Conservation (phyloP, 2,113 vertebrate species). For the Corapipo altera region DNA sequence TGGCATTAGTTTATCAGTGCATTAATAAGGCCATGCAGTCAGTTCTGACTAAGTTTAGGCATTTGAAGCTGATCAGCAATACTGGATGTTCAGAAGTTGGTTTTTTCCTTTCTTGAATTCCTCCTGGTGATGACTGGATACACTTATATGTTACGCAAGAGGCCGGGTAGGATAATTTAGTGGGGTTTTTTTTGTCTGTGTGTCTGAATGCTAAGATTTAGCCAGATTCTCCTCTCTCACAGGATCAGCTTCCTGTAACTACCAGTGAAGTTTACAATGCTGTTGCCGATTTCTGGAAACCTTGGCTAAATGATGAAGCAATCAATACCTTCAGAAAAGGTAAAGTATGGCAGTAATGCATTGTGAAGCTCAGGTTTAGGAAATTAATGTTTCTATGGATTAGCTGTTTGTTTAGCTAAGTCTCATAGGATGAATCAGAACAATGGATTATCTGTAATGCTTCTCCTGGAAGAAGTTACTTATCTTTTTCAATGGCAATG, state of each 20-base stretch:
- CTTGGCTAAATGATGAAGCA: constrained; percentile 86
- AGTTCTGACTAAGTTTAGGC: background rate
- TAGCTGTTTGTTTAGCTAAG: background rate
- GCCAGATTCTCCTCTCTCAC: constrained; percentile 24
- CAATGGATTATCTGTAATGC: background rate
- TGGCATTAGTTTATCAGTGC: background rate
- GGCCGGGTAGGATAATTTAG: background rate
- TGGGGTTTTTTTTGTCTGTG: background rate
- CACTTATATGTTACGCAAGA: background rate
- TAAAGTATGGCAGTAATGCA: constrained; percentile 38
- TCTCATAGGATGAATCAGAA: background rate
- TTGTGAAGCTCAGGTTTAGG: background rate
- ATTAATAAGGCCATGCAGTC: background rate
- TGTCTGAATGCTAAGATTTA: background rate
- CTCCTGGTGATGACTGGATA: background rate
- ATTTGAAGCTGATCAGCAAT: background rate
- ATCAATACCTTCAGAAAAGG: constrained; percentile 85
- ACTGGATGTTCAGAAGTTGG: background rate
- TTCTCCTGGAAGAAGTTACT: background rate
- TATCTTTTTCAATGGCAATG: background rate
- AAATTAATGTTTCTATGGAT: background rate
- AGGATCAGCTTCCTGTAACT: constrained; percentile 88
- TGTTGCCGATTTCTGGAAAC: constrained; percentile 86
- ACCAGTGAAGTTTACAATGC: constrained; percentile 85
- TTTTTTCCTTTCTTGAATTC: background rate